Percentiles rank a stretch among this genome's conserved stretches.
Conservation (phyloP, 1,140 invertebrate species). For the Nixonia krombeini region DNA sequence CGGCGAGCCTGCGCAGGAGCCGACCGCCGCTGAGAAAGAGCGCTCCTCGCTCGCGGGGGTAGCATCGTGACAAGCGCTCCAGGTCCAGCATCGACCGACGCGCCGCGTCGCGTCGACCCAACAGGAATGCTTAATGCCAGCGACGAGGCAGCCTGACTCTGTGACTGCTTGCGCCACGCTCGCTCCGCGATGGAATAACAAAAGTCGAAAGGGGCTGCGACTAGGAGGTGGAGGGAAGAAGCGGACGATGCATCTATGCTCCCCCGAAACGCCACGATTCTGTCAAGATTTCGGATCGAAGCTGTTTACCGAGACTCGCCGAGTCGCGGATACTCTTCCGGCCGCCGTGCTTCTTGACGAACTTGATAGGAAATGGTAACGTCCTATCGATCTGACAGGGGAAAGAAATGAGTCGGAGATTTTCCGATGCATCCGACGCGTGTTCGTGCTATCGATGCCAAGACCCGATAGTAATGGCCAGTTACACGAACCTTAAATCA, state of each 20-base stretch:
- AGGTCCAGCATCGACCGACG: slow-evolving; percentile 65
- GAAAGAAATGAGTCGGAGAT: slow-evolving; percentile 34
- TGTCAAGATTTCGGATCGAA: too few species aligned
- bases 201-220: slow-evolving; percentile 25
- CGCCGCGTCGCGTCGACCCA: slow-evolving; percentile 61
- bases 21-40: background rate
- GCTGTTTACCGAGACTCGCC: too few species aligned
- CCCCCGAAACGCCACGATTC: too few species aligned
- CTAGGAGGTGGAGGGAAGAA: slow-evolving; percentile 1
- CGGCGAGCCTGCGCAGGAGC: slow-evolving; percentile 22
- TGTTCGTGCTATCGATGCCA: slow-evolving; percentile 32
- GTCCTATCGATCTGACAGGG: slow-evolving; percentile 36
- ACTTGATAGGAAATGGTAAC: slow-evolving; percentile 63
- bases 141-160: slow-evolving; percentile 54
- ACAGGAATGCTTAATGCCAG: slow-evolving; percentile 70
- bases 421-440: slow-evolving; percentile 42
- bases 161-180: slow-evolving; percentile 57
- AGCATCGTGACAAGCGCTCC: slow-evolving; percentile 46
- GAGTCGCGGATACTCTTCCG: too few species aligned
- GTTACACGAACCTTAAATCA: slow-evolving; percentile 43
- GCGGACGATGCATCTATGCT: too few species aligned
- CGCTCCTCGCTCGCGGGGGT: slow-evolving; percentile 19
- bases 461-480: slow-evolving; percentile 38
- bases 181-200: slow-evolving; percentile 59
- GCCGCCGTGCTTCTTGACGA: background rate